Percentiles rank a stretch among this genome's conserved stretches.
phyloP scores from a whole-genome alignment of 2,888 invertebrate genomes.

The Vanessa cardui region DNA sequence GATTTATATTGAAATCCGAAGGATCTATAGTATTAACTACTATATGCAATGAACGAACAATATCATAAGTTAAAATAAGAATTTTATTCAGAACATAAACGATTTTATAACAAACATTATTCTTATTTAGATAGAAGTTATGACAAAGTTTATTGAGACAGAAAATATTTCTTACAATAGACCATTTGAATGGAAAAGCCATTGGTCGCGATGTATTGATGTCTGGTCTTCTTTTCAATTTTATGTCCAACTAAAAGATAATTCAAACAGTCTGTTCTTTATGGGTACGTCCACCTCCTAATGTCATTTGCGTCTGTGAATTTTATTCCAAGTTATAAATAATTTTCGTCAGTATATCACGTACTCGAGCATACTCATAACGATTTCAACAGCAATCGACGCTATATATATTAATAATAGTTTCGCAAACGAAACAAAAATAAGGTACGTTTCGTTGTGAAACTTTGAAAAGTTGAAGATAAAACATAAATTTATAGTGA shows the following conservation, averaged over 20 bases:
- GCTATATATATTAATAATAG: slow-evolving; percentile 5
- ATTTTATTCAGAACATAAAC: background rate
- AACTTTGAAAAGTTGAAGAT: slow-evolving; percentile 4
- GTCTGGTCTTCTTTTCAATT: slow-evolving; percentile 40
- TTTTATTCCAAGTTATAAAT: slow-evolving; percentile 45
- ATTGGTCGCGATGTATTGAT: slow-evolving; percentile 34
- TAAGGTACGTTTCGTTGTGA: background rate
- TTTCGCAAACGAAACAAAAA: slow-evolving; percentile 4
- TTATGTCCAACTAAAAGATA: slow-evolving; percentile 45
- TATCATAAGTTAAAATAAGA: slow-evolving; percentile 3
- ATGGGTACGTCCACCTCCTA: slow-evolving; percentile 46
- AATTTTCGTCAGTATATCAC: slow-evolving; percentile 39
- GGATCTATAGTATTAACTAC: background rate
- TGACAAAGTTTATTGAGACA: slow-evolving; percentile 26
- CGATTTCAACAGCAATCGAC: slow-evolving; percentile 10
- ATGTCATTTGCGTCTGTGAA: slow-evolving; percentile 39
- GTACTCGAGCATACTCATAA: slow-evolving; percentile 16
- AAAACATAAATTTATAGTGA: slow-evolving; percentile 5
- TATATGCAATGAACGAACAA: background rate
- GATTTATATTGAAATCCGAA: background rate
- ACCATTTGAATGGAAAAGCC: slow-evolving; percentile 38
- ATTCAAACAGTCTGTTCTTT: slow-evolving; percentile 45
- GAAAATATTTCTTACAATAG: slow-evolving; percentile 36
- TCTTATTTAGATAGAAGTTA: slow-evolving; percentile 20
- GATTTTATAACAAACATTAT: slow-evolving; percentile 10